These are phyloP conservation scores for Orthosia cruda DNA, from an alignment of 2,888 invertebrate genomes.

Conservation along the genomic window DNA sequence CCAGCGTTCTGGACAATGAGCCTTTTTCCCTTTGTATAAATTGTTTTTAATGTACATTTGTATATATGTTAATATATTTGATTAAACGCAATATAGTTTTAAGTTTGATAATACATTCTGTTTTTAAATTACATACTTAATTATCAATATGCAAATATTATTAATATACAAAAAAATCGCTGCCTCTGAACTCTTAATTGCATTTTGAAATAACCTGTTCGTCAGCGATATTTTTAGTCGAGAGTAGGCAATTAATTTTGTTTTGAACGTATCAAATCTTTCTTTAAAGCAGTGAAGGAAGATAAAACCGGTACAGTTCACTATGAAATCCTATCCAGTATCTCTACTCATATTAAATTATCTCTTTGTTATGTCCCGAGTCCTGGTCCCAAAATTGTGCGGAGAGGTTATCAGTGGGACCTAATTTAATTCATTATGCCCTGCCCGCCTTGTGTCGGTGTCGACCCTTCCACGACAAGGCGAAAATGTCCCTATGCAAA, in stretches of 20 bases:
- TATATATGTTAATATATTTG: too few species aligned
- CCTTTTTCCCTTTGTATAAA: too few species aligned
- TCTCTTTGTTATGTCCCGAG: conserved; percentile 72
- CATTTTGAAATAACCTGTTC: not conserved
- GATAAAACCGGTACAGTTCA: conserved; percentile 6
- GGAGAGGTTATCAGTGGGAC: conserved; percentile 88
- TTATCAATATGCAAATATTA: too few species aligned
- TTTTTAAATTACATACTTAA: too few species aligned
- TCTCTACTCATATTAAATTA: conserved; percentile 45
- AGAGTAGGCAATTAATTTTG: not conserved
- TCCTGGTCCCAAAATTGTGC: conserved; percentile 81
- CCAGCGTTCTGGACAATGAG: too few species aligned
- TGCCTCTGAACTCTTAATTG: not conserved
- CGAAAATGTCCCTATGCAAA: conserved; percentile 85
- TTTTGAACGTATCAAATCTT: not conserved
- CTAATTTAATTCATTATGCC: conserved; percentile 91
- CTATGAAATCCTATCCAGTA: conserved; percentile 69
- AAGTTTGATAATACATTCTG: too few species aligned
- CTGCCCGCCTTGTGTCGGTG: conserved; percentile 83
- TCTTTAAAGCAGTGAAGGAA: conserved; percentile 8
- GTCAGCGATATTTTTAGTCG: not conserved
- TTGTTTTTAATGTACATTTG: too few species aligned
- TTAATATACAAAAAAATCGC: not conserved
- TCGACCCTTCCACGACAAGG: conserved; percentile 85
- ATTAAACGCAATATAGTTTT: too few species aligned